These are phyloP conservation scores for Fukomys damarensis DNA, from an alignment of 2,113 vertebrate species.

Conservation along the genomic window DNA sequence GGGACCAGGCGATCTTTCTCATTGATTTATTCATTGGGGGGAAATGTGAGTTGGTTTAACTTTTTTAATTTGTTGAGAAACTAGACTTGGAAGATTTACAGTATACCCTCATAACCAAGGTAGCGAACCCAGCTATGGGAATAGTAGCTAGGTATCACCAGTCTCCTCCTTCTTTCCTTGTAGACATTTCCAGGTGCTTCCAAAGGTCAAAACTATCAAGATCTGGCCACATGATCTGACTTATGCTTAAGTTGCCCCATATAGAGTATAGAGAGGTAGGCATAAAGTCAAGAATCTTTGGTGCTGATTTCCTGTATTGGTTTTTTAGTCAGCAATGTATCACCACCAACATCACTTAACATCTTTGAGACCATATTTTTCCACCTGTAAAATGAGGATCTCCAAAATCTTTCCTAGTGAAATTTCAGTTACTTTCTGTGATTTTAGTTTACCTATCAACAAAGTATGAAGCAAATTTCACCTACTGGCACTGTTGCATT, in stretches of 20 bases:
- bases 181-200: not conserved
- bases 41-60: not conserved
- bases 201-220: not conserved
- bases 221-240: not conserved
- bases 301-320: not conserved
- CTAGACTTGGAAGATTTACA: not conserved
- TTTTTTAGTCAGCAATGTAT: not conserved
- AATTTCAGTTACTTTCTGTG: not conserved
- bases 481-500: not conserved
- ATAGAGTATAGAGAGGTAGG: not conserved
- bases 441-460: not conserved
- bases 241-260: not conserved
- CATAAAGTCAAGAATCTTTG: not conserved
- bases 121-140: not conserved
- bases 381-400: not conserved
- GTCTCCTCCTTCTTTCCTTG: not conserved
- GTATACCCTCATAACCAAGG: not conserved
- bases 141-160: not conserved
- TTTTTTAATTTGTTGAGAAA: conserved; percentile 1
- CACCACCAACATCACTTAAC: not conserved
- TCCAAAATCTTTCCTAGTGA: not conserved
- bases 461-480: not conserved
- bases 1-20: not conserved
- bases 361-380: not conserved
- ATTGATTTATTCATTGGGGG: not conserved